A percentile compares a stretch with the other conserved stretches of the same genome.
phyloP scores from a whole-genome alignment of 2,888 invertebrate genomes.

The Microctonus hyperodae region DNA sequence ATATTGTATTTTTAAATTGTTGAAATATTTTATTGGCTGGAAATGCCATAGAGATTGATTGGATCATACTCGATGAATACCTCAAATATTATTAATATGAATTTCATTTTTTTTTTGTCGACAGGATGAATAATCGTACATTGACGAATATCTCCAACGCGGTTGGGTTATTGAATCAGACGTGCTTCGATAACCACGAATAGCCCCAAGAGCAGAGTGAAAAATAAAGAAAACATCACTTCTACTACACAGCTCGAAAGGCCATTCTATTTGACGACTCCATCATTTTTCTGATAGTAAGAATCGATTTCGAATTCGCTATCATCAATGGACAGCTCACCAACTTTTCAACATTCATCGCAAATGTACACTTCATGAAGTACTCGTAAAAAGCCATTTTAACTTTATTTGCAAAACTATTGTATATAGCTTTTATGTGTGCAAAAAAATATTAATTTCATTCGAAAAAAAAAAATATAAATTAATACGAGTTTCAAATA shows the following conservation, averaged over 20 bases:
- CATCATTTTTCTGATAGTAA: neutral
- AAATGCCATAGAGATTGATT: no score
- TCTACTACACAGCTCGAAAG: neutral
- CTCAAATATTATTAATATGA: no score
- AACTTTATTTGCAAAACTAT: neutral
- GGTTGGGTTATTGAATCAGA: slow-evolving; percentile 27
- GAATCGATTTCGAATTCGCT: neutral
- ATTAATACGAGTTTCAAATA: no score
- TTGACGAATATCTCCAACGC: slow-evolving; percentile 1
- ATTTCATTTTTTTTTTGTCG: slow-evolving; percentile 7
- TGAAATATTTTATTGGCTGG: no score
- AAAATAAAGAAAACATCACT: neutral
- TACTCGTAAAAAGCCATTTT: neutral
- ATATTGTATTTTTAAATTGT: no score
- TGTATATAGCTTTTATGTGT: no score
- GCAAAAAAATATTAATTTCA: no score
- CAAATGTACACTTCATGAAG: neutral
- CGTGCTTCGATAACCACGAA: slow-evolving; percentile 16
- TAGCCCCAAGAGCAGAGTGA: slow-evolving; percentile 1
- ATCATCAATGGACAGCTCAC: neutral
- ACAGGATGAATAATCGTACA: neutral
- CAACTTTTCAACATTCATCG: neutral
- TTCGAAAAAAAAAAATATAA: no score
- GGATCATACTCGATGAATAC: no score
- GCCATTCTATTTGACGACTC: slow-evolving; percentile 5